phyloP scores from a whole-genome alignment of 2,797 vertebrate genomes.

The Myoxocephalus aenaeus region DNA sequence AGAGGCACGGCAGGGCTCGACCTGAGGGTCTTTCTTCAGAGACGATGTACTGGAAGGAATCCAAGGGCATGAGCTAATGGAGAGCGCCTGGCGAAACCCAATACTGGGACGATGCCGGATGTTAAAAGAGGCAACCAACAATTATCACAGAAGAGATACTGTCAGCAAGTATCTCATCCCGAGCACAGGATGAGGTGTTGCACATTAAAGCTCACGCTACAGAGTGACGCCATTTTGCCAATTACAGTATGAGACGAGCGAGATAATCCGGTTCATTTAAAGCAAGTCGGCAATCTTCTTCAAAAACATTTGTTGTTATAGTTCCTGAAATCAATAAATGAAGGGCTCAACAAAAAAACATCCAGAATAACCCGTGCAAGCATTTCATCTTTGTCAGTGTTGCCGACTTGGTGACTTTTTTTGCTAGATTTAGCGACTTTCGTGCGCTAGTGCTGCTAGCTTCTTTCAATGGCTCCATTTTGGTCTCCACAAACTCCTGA shows the following conservation, averaged over 20 bases:
- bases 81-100: conserved; percentile 51
- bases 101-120: conserved; percentile 37
- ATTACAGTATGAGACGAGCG: not conserved
- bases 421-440: not conserved
- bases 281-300: not conserved
- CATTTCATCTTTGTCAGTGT: too few species aligned
- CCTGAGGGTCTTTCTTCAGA: conserved; percentile 43
- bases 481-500: not conserved
- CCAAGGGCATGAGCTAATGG: conserved; percentile 59
- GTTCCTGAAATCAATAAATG: not conserved
- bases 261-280: not conserved
- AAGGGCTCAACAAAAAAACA: too few species aligned
- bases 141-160: conserved; percentile 33
- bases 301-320: not conserved
- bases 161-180: conserved; percentile 3
- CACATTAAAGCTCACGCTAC: conserved; percentile 5
- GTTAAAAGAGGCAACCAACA: conserved; percentile 26
- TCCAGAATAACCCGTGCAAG: too few species aligned
- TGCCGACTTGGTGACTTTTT: not conserved
- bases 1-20: conserved; percentile 1
- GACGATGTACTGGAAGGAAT: conserved; percentile 50
- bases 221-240: not conserved
- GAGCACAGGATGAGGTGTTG: conserved; percentile 23
- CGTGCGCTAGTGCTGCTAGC: too few species aligned
- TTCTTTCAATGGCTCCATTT: not conserved